Conservation (phyloP, 2,797 vertebrate species). For the Oreochromis grahami region DNA sequence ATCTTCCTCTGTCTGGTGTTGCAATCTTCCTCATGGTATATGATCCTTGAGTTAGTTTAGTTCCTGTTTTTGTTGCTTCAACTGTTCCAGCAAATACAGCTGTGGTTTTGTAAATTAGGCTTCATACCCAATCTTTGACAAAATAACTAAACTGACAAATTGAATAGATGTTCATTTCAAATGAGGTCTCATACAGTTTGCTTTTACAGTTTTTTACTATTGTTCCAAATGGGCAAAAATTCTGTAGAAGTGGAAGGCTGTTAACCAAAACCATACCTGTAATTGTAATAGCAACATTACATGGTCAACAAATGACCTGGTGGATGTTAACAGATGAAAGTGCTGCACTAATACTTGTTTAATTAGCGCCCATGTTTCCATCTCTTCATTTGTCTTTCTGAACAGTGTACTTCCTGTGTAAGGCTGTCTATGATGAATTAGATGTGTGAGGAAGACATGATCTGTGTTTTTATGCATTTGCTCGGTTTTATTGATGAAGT, state of each 20-base stretch:
- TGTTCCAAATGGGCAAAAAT: not conserved
- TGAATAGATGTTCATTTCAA: not conserved
- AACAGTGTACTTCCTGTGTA: constrained; percentile 5
- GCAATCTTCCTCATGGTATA: not conserved
- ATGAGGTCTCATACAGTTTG: not conserved
- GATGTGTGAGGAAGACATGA: constrained; percentile 15
- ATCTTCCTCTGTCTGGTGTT: not conserved
- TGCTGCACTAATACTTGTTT: constrained; percentile 2
- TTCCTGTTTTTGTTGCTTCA: not conserved
- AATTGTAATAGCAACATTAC: not conserved
- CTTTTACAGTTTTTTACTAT: not conserved
- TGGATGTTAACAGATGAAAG: not conserved
- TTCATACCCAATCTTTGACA: not conserved
- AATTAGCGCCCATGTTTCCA: constrained; percentile 14
- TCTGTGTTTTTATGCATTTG: not conserved
- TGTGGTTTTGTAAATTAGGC: not conserved
- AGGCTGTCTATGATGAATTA: constrained; percentile 55
- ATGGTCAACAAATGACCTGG: too few species aligned
- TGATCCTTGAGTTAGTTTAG: not conserved
- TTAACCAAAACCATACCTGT: not conserved
- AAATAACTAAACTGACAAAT: not conserved
- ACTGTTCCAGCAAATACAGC: not conserved
- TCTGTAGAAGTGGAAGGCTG: not conserved
- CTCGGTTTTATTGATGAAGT: not conserved
- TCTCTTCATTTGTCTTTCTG: not conserved